Base-by-base conservation (phyloP, 2,797 vertebrate genomes). In the Xerus rutilus region DNA sequence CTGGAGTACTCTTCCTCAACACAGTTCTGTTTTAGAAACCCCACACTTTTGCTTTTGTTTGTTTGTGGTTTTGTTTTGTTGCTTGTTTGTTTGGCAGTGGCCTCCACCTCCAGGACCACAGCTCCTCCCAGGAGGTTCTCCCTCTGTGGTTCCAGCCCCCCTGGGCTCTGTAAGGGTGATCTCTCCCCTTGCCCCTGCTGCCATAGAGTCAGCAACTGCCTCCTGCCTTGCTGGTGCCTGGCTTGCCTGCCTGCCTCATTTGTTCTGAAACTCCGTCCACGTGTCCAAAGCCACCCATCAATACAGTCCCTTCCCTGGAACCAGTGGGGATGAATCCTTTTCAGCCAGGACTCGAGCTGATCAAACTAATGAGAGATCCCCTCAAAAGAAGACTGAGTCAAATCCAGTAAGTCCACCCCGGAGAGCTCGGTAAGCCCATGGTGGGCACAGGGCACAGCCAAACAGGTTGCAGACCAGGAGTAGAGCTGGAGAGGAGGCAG, bases 381-480 rank as follows among this genome's bases (percentile, higher is more conserved):
- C 30, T 9, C 52, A 43, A 49, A 69, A 90, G 52, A 57, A 59
- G 32, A 5, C 32, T 18, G 2, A 30, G 30, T 69, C 54, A 43
- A 32, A 78, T 39, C 30, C 32, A 74, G 7, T 28, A 76, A 3
- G 0, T 52, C 32, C 5, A 81, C 18, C 72, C 72, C 10, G 0
- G 73, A 17, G 62, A 81, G 6, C 7, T 54, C 45, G 25, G 74
- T 20, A 59, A 70, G 4, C 32, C 52, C 45, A 15, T 7, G 18
- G 45, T 81, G n/a, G 10, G 11, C 20, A 1, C 57, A 17, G 14
- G 13, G 10, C 1, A 1, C 2, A 18, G n/a, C 2, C 6, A 12
- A 76, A n/a, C 15, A 28, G 1, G 3, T 39, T 25, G 23, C 7
- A 93, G 39, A 54, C 23, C 23, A 65, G 57, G 54, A 86, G n/a